These are phyloP conservation scores for Mylabris phalerata DNA, from an alignment of 1,140 invertebrate species.

Conservation along the genomic window DNA sequence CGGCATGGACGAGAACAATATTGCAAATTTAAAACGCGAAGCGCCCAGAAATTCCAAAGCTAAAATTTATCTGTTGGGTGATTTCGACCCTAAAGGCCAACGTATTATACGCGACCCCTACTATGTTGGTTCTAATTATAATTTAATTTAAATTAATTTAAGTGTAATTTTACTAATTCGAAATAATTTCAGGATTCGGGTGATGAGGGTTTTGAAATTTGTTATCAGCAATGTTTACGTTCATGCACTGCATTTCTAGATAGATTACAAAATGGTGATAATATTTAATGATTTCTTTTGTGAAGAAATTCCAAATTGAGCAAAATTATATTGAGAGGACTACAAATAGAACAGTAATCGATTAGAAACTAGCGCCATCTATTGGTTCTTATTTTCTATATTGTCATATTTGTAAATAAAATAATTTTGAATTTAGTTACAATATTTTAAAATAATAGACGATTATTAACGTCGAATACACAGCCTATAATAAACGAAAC, in stretches of 20 bases:
- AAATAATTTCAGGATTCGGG: slow-evolving; percentile 50
- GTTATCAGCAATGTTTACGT: slow-evolving; percentile 62
- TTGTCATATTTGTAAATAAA: too few species aligned
- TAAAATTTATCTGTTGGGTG: slow-evolving; percentile 68
- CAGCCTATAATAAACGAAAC: slow-evolving; percentile 43
- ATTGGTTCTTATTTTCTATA: too few species aligned
- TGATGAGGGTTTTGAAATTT: slow-evolving; percentile 61
- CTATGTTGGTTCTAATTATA: slow-evolving; percentile 55
- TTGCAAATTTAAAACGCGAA: slow-evolving; percentile 55
- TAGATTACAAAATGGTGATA: neutral
- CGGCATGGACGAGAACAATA: slow-evolving; percentile 85
- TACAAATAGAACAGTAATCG: too few species aligned
- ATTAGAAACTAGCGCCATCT: too few species aligned
- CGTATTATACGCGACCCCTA: slow-evolving; percentile 82
- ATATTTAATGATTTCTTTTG: too few species aligned
- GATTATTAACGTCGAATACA: too few species aligned
- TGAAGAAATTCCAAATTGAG: too few species aligned
- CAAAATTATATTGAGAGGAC: too few species aligned
- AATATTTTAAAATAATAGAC: too few species aligned
- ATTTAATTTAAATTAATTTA: too few species aligned
- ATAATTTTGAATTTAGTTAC: too few species aligned
- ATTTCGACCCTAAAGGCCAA: slow-evolving; percentile 72
- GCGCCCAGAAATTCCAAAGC: slow-evolving; percentile 54
- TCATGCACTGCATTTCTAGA: slow-evolving; percentile 61
- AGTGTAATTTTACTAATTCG: neutral